Base-by-base conservation (phyloP, 2,888 invertebrate genomes). In the Sminthurinus aureus region DNA sequence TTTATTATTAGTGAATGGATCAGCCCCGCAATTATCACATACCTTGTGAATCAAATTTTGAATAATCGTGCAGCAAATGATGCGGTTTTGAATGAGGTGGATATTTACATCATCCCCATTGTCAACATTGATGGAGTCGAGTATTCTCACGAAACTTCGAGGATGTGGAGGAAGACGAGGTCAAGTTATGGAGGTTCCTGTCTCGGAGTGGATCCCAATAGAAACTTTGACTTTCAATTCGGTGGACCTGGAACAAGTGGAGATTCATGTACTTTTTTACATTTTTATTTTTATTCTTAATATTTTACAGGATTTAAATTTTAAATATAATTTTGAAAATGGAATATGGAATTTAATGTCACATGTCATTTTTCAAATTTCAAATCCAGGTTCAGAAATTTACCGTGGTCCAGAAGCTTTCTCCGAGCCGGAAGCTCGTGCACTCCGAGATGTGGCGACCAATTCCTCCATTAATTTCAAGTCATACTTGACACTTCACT, bases 121-220 rank as follows among this genome's bases (percentile, higher is more conserved):
- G 90, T 94, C 84, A 96, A 96, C 90, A 96, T 96, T 12, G 95
- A 97, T 90, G 96, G 97, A 0, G 84, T 85, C 73, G 82, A 73
- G 12, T 85, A 74, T 24, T 82, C 84, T 6, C 81, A 78, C n/a
- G 64, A 51, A 18, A 75, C 18, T 13, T 20, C 20, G 20, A 92
- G 96, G 6, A 91, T 95, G 85, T 96, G 96, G 96, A 92, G 93
- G 86, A 96, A 96, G 90, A 95, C 95, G 0, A 92, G 96, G 50
- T 91, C 92, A 3, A 71, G 74, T 15, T n/a, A 26, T 13, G 8
- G 12, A 2, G 50, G 58, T 15, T 18, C 24, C 24, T 81, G 81
- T 26, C 15, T n/a, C 0, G 81, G 81, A 9, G 81, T 81, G 0
- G 81, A 81, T 26, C 74, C 73, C 2, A 81, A 81, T 71, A 12